A percentile compares a stretch with the other conserved stretches of the same genome.
phyloP scores from a whole-genome alignment of 2,113 vertebrate species.

The Atlantisia rogersi region DNA sequence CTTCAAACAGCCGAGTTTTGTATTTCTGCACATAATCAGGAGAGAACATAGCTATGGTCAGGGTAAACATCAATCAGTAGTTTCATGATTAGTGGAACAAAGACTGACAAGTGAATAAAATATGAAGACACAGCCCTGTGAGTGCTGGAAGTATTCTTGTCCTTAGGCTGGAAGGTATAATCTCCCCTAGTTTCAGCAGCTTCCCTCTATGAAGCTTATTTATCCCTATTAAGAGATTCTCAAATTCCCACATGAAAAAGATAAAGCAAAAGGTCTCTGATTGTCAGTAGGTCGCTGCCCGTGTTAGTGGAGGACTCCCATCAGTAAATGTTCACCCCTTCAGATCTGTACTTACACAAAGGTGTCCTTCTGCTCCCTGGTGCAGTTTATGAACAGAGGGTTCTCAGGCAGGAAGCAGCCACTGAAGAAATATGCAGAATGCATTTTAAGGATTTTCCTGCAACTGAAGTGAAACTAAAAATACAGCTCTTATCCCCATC shows the following conservation, averaged over 20 bases:
- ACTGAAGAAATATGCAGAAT: constrained; percentile 48
- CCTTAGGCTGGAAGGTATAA: not conserved
- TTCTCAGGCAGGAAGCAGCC: constrained; percentile 78
- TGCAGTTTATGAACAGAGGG: constrained; percentile 79
- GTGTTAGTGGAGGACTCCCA: not conserved
- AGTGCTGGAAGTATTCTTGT: not conserved
- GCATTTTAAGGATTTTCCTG: not conserved
- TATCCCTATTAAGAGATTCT: not conserved
- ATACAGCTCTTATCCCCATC: not conserved
- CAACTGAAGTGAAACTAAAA: not conserved
- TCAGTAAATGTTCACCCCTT: not conserved
- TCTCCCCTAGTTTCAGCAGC: not conserved
- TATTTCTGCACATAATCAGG: not conserved
- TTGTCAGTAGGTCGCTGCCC: not conserved
- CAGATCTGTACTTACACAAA: constrained; percentile 52
- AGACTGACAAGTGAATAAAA: not conserved
- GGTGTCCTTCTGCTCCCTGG: not conserved
- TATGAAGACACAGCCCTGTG: not conserved
- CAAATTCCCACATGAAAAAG: not conserved
- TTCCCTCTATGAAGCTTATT: not conserved
- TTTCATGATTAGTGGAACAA: not conserved
- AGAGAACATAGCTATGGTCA: not conserved
- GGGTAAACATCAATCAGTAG: not conserved
- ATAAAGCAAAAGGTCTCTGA: not conserved
- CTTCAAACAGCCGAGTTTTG: not conserved